A percentile compares a stretch with the other conserved stretches of the same genome.
Evolutionary conservation across 2,797 vertebrate species (phyloP).

Genomic region (Vipera latastei): DNA sequence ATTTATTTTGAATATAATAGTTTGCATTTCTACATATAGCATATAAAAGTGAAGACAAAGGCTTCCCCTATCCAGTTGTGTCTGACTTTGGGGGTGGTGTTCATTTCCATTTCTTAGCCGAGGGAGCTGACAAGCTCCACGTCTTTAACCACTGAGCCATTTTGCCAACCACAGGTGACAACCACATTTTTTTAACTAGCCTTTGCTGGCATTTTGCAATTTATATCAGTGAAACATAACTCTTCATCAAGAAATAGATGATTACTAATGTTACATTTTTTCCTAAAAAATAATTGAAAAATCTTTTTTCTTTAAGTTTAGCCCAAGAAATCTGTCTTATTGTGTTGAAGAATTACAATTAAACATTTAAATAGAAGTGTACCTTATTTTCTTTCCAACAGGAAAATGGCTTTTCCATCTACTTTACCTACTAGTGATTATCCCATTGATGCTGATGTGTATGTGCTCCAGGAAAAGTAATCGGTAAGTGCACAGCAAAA

Average conservation of each 20-base stretch:
- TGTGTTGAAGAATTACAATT: neutral
- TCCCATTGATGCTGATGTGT: constrained; percentile 48
- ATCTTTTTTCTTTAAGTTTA: neutral
- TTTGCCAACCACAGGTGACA: neutral
- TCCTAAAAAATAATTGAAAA: neutral
- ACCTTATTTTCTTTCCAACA: constrained; percentile 42
- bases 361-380: neutral
- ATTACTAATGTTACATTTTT: neutral
- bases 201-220: neutral
- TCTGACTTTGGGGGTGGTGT: too few relatives aligned
- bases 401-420: constrained; percentile 45
- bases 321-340: neutral
- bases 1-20: neutral
- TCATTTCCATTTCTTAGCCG: neutral
- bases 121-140: neutral
- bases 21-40: neutral
- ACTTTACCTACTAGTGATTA: constrained; percentile 44
- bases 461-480: constrained; percentile 64
- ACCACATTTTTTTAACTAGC: neutral
- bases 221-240: neutral
- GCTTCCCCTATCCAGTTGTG: too few relatives aligned
- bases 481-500: constrained; percentile 64
- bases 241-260: neutral
- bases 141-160: neutral
- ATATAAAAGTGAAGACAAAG: neutral